Evolutionary conservation across 1,140 invertebrate species (phyloP), one percentile per base, ranked within the genome.

Genomic region (Meloidogyne hapla): DNA sequence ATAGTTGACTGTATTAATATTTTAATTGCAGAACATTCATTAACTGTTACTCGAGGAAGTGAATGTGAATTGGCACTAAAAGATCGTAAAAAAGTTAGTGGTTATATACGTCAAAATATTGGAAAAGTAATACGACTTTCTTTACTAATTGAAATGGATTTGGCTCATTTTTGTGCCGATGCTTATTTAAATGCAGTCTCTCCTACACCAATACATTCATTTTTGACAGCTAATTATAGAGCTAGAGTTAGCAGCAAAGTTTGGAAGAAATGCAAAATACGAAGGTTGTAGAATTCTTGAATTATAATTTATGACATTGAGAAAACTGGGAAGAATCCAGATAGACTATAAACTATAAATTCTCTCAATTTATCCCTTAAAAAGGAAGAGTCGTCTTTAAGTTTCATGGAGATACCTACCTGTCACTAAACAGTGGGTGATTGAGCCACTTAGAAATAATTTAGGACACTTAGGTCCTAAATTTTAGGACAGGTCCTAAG

Each of bases 161-260:
- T 81, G 12, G 23, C 70, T 18, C 69, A 84, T 9, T 85, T 85
- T 69, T 75, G 78, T 18, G 80, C 83, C 2, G 80, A 81, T 65
- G 78, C 81, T 64, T 85, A 85, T 66, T 48, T 85, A 63, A 86
- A 85, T 69, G 77, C 77, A 13, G 78, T 87, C 5, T 85, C 81
- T 18, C 84, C 84, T n/a, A 85, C 84, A 23, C 84, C 84, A 13
- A 71, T 78, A 42, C 77, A 84, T 21, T 87, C 85, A 10, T 85
- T 85, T 62, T 70, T 85, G 1, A 85, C 84, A 1, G 83, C 80
- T 2, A 85, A 85, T 75, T 85, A 85, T 74, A 77, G 82, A 42
- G 84, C 84, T 6, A 63, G 84, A 68, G 82, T 77, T 48, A 77
- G 84, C 45, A 77, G 73, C 61, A 84, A 87, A 78, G 77, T 85